phyloP scores from a whole-genome alignment of 2,888 invertebrate species.

The Yponomeuta evonymella region DNA sequence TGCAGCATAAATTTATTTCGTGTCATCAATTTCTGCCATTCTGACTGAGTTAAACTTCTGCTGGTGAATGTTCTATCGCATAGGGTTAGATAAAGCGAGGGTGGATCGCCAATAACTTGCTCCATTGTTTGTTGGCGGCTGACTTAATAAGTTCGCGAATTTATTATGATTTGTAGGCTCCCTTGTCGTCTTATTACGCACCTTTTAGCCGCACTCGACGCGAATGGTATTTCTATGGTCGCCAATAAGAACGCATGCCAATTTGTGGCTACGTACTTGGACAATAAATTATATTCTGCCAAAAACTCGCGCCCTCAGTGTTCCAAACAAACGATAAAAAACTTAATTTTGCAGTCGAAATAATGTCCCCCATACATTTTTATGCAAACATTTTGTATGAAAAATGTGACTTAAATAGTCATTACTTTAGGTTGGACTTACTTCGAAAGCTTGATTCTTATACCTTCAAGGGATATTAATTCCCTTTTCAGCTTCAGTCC shows the following conservation, averaged over 20 bases:
- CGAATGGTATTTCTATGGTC: slow-evolving; percentile 32
- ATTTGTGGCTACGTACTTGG: background rate
- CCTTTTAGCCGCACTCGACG: slow-evolving; percentile 50
- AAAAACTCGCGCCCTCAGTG: too few relatives aligned
- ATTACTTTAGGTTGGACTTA: too few relatives aligned
- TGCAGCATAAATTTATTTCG: too few relatives aligned
- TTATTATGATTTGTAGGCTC: slow-evolving; percentile 72
- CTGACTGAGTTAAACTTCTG: background rate
- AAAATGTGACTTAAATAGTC: too few relatives aligned
- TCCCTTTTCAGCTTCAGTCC: too few relatives aligned
- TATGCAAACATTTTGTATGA: too few relatives aligned
- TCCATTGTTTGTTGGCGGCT: slow-evolving; percentile 72
- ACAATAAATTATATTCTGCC: background rate
- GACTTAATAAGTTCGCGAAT: slow-evolving; percentile 73
- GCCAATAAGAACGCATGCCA: slow-evolving; percentile 1
- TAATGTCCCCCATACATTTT: too few relatives aligned
- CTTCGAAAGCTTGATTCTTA: too few relatives aligned
- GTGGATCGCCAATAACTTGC: slow-evolving; percentile 71
- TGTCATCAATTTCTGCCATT: too few relatives aligned
- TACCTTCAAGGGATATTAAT: too few relatives aligned
- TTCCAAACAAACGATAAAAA: too few relatives aligned
- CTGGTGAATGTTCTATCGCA: background rate
- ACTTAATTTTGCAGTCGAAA: too few relatives aligned
- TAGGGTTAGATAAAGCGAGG: slow-evolving; percentile 58
- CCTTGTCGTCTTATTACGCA: slow-evolving; percentile 64